A percentile compares a stretch with the other conserved stretches of the same genome.
These are phyloP conservation scores for Blomia tropicalis DNA, from an alignment of 2,888 invertebrate species.

Conservation along the genomic window DNA sequence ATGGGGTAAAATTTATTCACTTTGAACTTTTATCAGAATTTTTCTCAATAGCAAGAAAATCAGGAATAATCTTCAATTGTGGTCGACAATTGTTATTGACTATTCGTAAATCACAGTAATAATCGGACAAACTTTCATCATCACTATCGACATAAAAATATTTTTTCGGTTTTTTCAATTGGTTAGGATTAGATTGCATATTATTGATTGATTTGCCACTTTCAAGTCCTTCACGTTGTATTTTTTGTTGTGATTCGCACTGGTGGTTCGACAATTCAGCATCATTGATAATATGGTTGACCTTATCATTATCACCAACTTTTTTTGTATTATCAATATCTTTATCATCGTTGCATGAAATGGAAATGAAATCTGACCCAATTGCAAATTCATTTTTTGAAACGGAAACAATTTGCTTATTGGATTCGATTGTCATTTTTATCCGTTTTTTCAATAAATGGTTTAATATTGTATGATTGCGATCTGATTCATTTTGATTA, in stretches of 20 bases:
- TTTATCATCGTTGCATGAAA: not conserved
- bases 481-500: not conserved
- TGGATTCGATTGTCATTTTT: not conserved
- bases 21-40: too few species aligned
- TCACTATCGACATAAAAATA: not conserved
- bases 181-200: not conserved
- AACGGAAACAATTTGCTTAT: not conserved
- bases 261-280: too few species aligned
- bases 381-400: not conserved
- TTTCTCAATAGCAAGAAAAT: not conserved
- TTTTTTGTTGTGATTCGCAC: not conserved
- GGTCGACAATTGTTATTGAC: not conserved
- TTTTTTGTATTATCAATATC: not conserved
- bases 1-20: too few species aligned
- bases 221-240: too few species aligned
- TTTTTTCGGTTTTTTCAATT: not conserved
- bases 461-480: not conserved
- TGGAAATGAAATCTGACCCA: not conserved
- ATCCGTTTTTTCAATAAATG: not conserved
- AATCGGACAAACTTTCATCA: not conserved
- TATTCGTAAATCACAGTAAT: not conserved
- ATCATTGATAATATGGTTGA: not conserved
- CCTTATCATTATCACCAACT: not conserved
- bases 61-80: constrained; percentile 8
- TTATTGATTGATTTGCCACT: not conserved